phyloP scores from a whole-genome alignment of 2,113 vertebrate genomes.

The Todiramphus saurophagus region DNA sequence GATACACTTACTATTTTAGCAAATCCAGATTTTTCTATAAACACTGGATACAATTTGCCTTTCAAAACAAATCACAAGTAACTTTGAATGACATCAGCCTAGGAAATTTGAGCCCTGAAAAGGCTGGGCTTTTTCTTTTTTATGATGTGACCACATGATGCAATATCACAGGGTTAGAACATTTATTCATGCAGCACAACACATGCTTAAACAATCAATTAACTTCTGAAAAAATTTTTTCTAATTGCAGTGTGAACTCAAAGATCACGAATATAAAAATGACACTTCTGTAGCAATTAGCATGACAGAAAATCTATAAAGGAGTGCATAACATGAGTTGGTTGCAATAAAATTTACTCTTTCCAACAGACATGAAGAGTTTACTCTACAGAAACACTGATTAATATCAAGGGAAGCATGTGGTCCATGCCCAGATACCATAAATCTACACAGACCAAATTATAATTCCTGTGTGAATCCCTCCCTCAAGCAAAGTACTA shows the following conservation, averaged over 20 bases:
- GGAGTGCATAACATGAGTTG: not conserved
- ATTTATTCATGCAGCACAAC: not conserved
- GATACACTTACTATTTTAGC: not conserved
- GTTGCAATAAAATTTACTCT: not conserved
- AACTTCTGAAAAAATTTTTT: not conserved
- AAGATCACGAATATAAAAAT: not conserved
- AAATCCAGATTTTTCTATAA: not conserved
- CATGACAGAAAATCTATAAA: not conserved
- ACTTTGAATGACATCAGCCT: not conserved
- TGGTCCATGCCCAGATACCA: not conserved
- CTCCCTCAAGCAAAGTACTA: not conserved
- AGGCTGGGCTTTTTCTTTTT: not conserved
- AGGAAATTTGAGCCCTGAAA: not conserved
- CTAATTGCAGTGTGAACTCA: not conserved
- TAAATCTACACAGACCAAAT: not conserved
- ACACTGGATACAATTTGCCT: not conserved
- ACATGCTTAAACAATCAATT: not conserved
- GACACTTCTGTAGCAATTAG: not conserved
- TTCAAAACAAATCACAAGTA: not conserved
- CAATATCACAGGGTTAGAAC: not conserved
- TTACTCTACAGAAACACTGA: not conserved
- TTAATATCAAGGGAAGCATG: not conserved
- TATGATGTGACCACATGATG: not conserved
- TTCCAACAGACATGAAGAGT: not conserved
- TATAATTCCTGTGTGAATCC: not conserved